phyloP scores from a whole-genome alignment of 2,113 vertebrate species.

The Pelodiscus sinensis region DNA sequence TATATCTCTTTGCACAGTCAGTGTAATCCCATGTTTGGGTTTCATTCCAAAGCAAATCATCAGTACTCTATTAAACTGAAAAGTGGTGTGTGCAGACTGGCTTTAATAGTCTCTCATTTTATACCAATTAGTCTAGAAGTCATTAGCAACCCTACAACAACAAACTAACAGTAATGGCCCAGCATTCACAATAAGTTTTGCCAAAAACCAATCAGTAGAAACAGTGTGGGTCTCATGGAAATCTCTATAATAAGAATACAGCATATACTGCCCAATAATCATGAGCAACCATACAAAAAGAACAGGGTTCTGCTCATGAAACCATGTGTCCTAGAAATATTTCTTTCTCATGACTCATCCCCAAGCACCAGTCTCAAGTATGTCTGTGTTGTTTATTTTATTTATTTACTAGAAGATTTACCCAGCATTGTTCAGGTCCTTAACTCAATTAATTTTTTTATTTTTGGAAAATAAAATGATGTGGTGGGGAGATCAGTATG shows the following conservation, averaged over 20 bases:
- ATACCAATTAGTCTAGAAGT: constrained; percentile 67
- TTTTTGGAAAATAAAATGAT: too few relatives aligned
- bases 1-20: constrained; percentile 50
- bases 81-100: constrained; percentile 61
- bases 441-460: too few relatives aligned
- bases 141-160: constrained; percentile 69
- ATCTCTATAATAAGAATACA: constrained; percentile 32
- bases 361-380: constrained; percentile 54
- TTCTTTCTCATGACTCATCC: constrained; percentile 51
- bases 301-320: constrained; percentile 39
- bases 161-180: constrained; percentile 57
- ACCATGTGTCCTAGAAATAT: constrained; percentile 42
- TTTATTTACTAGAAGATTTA: neutral
- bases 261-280: constrained; percentile 10
- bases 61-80: constrained; percentile 68
- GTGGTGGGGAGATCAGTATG: too few relatives aligned
- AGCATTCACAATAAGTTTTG: constrained; percentile 60
- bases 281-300: constrained; percentile 3
- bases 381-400: constrained; percentile 40
- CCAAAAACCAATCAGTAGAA: constrained; percentile 27
- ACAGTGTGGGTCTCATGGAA: constrained; percentile 31
- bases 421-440: too few relatives aligned
- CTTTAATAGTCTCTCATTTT: neutral
- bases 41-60: constrained; percentile 67
- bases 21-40: constrained; percentile 56